A percentile compares a stretch with the other conserved stretches of the same genome.
phyloP scores from a whole-genome alignment of 2,888 invertebrate species.

The Arenicola marina region DNA sequence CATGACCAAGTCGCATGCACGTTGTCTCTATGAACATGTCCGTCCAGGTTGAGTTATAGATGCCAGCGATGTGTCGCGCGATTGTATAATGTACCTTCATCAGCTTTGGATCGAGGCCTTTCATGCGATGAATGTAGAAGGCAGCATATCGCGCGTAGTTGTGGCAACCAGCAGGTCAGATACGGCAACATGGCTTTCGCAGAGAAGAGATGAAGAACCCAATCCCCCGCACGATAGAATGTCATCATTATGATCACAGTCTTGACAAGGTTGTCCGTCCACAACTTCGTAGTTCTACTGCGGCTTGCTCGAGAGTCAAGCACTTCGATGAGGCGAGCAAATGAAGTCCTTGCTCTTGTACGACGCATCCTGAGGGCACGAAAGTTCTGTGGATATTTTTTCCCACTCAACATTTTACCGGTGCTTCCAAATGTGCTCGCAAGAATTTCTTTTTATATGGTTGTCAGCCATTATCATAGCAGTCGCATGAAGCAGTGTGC shows the following conservation, averaged over 20 bases:
- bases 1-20: conserved; percentile 10
- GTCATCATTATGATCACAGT: conserved; percentile 1
- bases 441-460: background rate
- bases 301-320: conserved; percentile 1
- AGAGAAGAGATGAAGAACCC: conserved; percentile 5
- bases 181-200: conserved; percentile 7
- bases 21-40: conserved; percentile 16
- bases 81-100: background rate
- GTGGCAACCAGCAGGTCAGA: conserved; percentile 4
- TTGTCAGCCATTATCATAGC: conserved; percentile 7
- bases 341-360: background rate
- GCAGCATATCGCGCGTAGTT: conserved; percentile 3
- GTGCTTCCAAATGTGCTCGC: conserved; percentile 3
- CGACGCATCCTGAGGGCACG: background rate
- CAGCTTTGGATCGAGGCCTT: background rate
- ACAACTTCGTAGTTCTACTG: conserved; percentile 4
- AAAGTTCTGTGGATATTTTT: conserved; percentile 1
- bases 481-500: background rate
- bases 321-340: conserved; percentile 8
- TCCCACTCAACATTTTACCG: conserved; percentile 6
- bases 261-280: background rate
- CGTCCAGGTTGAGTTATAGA: conserved; percentile 7
- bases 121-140: background rate
- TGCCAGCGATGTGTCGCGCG: conserved; percentile 8
- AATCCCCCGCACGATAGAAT: conserved; percentile 1